A percentile compares a stretch with the other conserved stretches of the same genome.
These are phyloP conservation scores for Galerucella nymphaeae DNA, from an alignment of 2,888 invertebrate species.

Conservation along the genomic window DNA sequence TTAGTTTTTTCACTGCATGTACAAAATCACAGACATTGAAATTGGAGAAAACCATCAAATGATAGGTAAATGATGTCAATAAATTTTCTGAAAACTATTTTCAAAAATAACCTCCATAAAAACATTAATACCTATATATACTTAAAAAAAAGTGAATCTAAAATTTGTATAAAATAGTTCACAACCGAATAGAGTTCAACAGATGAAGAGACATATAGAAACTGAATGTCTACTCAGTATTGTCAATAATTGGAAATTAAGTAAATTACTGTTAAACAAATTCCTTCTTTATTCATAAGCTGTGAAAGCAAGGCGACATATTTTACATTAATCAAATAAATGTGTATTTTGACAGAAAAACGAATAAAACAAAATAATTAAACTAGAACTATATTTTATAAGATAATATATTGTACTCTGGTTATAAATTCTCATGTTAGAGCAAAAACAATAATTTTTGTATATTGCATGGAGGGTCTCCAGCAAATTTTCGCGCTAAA, in stretches of 20 bases:
- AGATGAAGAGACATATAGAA: not conserved
- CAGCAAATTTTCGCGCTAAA: no score
- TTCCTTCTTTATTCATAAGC: not conserved
- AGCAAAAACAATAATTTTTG: no score
- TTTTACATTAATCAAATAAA: not conserved
- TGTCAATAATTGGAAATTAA: not conserved
- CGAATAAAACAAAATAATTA: not conserved
- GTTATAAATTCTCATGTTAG: not conserved
- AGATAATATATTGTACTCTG: not conserved
- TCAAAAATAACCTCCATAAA: not conserved
- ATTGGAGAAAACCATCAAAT: not conserved
- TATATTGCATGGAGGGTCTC: no score
- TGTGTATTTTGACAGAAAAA: not conserved
- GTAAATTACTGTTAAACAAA: not conserved
- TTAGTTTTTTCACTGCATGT: not conserved
- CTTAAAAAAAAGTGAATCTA: not conserved
- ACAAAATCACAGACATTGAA: not conserved
- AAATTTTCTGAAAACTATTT: not conserved
- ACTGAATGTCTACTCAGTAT: not conserved
- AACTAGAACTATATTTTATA: not conserved
- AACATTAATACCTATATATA: not conserved
- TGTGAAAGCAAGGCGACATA: not conserved
- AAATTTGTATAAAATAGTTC: not conserved
- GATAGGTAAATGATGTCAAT: not conserved
- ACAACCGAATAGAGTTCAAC: not conserved